A percentile compares a stretch with the other conserved stretches of the same genome.
Conservation (phyloP, 2,113 vertebrate species). For the Chauna torquata region DNA sequence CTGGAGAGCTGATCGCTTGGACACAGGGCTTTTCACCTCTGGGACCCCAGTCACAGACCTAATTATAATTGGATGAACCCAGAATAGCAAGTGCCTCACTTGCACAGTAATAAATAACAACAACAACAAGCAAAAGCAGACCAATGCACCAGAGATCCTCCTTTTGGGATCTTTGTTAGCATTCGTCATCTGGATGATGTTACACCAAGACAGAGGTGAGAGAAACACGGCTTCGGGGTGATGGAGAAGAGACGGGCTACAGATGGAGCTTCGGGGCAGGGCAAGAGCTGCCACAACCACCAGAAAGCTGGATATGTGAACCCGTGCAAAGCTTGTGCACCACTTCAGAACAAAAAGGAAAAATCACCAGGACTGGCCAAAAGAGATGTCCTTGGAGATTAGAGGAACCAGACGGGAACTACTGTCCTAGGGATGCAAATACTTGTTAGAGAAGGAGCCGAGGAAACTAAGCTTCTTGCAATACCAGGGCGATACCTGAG, state of each 20-base stretch:
- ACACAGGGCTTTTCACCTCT: constrained; percentile 19
- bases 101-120: neutral
- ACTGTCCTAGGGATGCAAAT: neutral
- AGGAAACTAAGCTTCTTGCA: neutral
- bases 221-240: neutral
- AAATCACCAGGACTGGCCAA: neutral
- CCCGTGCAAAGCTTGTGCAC: neutral
- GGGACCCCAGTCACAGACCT: neutral
- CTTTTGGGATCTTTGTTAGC: neutral
- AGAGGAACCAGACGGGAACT: neutral
- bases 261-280: neutral
- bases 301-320: neutral
- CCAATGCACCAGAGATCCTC: neutral
- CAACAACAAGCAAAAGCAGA: neutral
- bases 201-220: neutral
- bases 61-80: constrained; percentile 13
- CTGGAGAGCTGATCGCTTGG: constrained; percentile 23
- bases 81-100: neutral
- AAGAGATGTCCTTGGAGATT: neutral
- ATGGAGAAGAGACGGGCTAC: neutral
- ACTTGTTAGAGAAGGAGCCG: neutral
- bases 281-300: neutral
- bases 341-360: neutral
- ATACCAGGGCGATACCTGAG: neutral
- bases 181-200: neutral